These are phyloP conservation scores for Spheniscus mendiculus DNA, from an alignment of 2,113 vertebrate species.

Conservation along the genomic window DNA sequence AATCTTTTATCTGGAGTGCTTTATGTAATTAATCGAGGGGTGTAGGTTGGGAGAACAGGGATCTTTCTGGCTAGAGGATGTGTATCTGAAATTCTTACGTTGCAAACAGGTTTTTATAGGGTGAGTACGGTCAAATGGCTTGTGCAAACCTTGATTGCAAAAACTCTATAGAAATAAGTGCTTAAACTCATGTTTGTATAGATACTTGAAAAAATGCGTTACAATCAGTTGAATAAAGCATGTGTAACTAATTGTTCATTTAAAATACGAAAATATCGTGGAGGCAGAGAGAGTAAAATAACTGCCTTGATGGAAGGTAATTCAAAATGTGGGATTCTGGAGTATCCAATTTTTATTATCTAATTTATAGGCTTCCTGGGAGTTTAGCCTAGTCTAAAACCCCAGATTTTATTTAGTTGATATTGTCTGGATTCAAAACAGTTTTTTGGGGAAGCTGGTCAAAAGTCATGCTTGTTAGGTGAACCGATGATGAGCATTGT, in stretches of 20 bases:
- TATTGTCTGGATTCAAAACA: background rate
- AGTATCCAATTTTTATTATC: background rate
- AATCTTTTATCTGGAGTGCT: background rate
- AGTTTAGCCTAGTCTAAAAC: background rate
- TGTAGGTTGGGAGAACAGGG: background rate
- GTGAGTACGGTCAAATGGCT: background rate
- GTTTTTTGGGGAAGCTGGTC: background rate
- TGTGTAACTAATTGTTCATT: background rate
- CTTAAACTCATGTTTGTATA: background rate
- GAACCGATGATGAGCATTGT: background rate
- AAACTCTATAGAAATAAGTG: background rate
- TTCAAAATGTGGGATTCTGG: background rate
- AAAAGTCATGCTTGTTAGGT: background rate
- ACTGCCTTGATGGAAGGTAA: background rate
- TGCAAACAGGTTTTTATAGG: background rate
- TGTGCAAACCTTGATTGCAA: background rate
- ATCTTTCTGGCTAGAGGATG: background rate
- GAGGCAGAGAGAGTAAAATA: background rate
- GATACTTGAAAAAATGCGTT: background rate
- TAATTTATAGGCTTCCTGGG: background rate
- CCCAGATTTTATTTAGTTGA: background rate
- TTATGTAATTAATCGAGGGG: background rate
- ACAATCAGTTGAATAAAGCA: background rate
- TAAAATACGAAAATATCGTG: background rate
- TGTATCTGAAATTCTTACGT: background rate